Base-by-base conservation (phyloP, 2,888 invertebrate species). In the Troides helena region DNA sequence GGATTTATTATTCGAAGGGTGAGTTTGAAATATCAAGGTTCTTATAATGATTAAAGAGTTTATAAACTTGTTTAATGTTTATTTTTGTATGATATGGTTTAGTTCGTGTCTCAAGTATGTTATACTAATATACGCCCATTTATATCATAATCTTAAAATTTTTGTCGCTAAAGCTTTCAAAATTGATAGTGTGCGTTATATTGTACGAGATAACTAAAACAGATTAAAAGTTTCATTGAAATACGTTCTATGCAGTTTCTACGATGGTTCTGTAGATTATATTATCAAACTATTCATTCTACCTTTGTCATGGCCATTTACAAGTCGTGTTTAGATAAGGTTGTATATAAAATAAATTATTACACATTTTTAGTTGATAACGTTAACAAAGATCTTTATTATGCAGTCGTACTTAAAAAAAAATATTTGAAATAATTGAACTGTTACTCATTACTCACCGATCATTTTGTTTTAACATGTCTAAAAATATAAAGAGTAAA, bases 151-250 rank as follows among this genome's bases (percentile, higher is more conserved):
- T 18, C 58, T n/a, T 53, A 17, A 57, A 23, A 50, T 58, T 46
- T 59, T 23, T 66, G 62, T 70, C 46, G 14, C 2, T 43, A n/a
- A 46, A 57, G 65, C 62, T 66, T 66, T 62, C 58, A 53, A 66
- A 67, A 70, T 70, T 63, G 60, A 50, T 43, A 12, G 14, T 30
- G 62, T 21, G 68, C 30, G 10, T 23, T 30, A 58, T 56, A 58
- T 62, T 58, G 62, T 21, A 30, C 69, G 66, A 53, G 66, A 58
- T 60, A 58, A 57, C 65, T 69, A 69, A 62, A 66, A 70, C 66
- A 66, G 46, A 70, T n/a, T 1, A 70, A 70, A 66, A 59, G 6
- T 57, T 58, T n/a, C n/a, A 56, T 65, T 10, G 39, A 12, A 61
- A 56, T 18, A 18, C 25, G 43, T 56, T 12, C 25, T 21, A 46